Evolutionary conservation across 2,113 vertebrate species (phyloP).

Genomic region (Gobiocypris rarus): DNA sequence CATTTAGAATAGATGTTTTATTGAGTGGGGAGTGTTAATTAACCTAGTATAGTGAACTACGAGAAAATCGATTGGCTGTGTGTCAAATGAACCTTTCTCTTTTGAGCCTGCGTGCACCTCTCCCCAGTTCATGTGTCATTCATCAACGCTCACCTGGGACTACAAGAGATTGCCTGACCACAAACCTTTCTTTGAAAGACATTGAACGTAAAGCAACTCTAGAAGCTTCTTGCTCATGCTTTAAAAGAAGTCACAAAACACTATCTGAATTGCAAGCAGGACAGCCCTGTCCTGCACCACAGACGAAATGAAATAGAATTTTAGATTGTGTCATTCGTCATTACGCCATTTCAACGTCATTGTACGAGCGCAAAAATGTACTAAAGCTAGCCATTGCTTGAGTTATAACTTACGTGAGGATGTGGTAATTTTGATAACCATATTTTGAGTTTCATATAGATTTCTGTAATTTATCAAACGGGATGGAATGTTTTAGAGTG

Average conservation of each 20-base stretch:
- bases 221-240: slow-evolving; percentile 6
- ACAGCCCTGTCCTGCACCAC: too few relatives aligned
- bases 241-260: background rate
- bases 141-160: background rate
- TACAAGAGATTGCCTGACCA: background rate
- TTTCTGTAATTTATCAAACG: background rate
- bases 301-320: too few relatives aligned
- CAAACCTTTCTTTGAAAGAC: slow-evolving; percentile 13
- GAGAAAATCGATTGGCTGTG: slow-evolving; percentile 51
- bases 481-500: background rate
- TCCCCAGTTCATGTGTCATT: slow-evolving; percentile 32
- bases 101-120: slow-evolving; percentile 4
- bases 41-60: slow-evolving; percentile 46
- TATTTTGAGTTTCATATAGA: background rate
- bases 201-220: slow-evolving; percentile 18
- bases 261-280: background rate
- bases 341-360: too few relatives aligned
- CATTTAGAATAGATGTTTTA: slow-evolving; percentile 47
- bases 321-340: too few relatives aligned
- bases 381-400: too few relatives aligned
- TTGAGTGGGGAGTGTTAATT: slow-evolving; percentile 53
- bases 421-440: background rate
- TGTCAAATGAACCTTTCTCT: slow-evolving; percentile 22
- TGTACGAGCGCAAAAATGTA: too few relatives aligned
- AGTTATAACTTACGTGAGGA: background rate